These are phyloP conservation scores for Beris chalybata DNA, from an alignment of 2,888 invertebrate genomes.

Conservation along the genomic window DNA sequence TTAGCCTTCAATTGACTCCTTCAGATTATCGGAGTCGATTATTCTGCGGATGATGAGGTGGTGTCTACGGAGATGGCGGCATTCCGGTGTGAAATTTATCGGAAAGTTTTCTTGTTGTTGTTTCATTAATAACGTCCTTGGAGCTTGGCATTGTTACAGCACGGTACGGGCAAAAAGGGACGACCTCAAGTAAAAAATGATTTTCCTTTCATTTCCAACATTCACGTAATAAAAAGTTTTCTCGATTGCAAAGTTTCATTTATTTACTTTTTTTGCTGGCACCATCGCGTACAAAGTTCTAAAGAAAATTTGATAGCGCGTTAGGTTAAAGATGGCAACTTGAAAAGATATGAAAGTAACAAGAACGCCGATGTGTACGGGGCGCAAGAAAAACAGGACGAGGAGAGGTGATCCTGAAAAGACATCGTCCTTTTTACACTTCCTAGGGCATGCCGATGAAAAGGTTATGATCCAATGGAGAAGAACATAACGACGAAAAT, in stretches of 20 bases:
- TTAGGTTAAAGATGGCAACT: constrained; percentile 12
- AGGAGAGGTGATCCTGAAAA: neutral
- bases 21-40: no score
- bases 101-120: no score
- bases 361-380: neutral
- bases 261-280: neutral
- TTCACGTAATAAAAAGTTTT: constrained; percentile 37
- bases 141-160: no score
- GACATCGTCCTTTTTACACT: constrained; percentile 11
- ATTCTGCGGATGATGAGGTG: no score
- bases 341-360: neutral
- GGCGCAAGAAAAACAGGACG: neutral
- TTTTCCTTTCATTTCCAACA: constrained; percentile 33
- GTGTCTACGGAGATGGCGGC: no score
- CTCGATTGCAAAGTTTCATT: constrained; percentile 30
- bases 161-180: neutral
- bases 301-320: constrained; percentile 5
- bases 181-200: constrained; percentile 21
- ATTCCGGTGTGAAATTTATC: no score
- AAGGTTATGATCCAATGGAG: constrained; percentile 20
- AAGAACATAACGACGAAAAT: constrained; percentile 3
- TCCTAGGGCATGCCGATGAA: neutral
- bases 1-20: no score
- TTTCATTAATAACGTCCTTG: no score
- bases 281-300: neutral